Evolutionary conservation across 2,888 invertebrate species (phyloP).

Genomic region (Candidula unifasciata): DNA sequence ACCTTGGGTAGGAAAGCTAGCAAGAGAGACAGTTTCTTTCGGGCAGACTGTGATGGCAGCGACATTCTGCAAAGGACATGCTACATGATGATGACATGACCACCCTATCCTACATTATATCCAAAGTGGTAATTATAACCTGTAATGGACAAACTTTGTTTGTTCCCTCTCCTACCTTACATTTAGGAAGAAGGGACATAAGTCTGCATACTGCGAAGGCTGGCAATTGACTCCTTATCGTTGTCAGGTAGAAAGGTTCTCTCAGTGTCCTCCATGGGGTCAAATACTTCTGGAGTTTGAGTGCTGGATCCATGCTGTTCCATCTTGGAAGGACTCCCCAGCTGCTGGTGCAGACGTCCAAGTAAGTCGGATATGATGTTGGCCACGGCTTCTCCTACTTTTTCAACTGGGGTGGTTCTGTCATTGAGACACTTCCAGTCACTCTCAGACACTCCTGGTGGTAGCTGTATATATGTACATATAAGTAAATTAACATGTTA

Average conservation of each 20-base stretch:
- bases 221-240: background rate
- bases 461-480: conserved; percentile 58
- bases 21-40: no score
- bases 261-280: background rate
- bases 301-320: background rate
- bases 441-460: conserved; percentile 64
- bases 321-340: background rate
- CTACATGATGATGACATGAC: no score
- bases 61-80: no score
- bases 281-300: background rate
- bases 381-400: conserved; percentile 66
- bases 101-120: no score
- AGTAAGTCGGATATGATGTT: conserved; percentile 58
- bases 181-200: background rate
- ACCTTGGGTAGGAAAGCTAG: no score
- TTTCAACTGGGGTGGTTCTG: conserved; percentile 58
- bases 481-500: no score
- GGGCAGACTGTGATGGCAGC: no score
- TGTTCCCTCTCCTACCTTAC: no score
- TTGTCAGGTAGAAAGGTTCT: background rate
- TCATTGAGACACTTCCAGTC: conserved; percentile 66
- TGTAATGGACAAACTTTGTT: no score
- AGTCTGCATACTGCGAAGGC: background rate
- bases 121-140: no score
- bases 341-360: conserved; percentile 44